Evolutionary conservation across 2,113 vertebrate genomes (phyloP).

Genomic region (Gymnobelideus leadbeateri): DNA sequence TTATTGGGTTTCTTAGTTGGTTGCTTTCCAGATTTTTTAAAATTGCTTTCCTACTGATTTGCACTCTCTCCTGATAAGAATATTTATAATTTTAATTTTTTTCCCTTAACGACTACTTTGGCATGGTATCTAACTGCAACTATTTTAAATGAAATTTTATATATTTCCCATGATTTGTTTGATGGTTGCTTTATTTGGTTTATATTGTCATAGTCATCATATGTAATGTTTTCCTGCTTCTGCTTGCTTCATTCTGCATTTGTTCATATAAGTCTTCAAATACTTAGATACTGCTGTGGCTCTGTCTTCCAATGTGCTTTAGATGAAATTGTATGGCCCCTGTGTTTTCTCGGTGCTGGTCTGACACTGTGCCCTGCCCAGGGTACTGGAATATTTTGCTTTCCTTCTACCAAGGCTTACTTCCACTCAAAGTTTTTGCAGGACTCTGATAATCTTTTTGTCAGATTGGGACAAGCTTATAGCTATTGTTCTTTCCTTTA

Average conservation of each 20-base stretch:
- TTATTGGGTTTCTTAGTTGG: neutral
- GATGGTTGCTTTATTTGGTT: neutral
- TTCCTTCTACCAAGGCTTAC: neutral
- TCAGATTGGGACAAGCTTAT: neutral
- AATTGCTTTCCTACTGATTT: neutral
- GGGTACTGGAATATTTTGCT: too few relatives aligned
- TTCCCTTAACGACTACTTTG: neutral
- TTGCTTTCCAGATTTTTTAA: too few relatives aligned
- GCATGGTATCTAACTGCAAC: neutral
- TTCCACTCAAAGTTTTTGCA: neutral
- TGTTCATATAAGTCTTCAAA: neutral
- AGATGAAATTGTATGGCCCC: neutral
- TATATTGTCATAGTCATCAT: neutral
- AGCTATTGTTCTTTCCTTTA: neutral
- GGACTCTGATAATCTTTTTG: too few relatives aligned
- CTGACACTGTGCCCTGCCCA: neutral
- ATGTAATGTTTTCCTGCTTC: neutral
- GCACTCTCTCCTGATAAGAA: neutral
- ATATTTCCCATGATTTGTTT: neutral
- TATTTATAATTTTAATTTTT: neutral
- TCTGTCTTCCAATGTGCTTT: too few relatives aligned
- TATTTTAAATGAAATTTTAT: neutral
- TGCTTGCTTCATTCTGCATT: neutral
- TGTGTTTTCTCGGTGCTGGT: neutral
- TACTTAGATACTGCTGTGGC: too few relatives aligned